Conservation (phyloP, 2,888 invertebrate genomes). For the Arge pagana region DNA sequence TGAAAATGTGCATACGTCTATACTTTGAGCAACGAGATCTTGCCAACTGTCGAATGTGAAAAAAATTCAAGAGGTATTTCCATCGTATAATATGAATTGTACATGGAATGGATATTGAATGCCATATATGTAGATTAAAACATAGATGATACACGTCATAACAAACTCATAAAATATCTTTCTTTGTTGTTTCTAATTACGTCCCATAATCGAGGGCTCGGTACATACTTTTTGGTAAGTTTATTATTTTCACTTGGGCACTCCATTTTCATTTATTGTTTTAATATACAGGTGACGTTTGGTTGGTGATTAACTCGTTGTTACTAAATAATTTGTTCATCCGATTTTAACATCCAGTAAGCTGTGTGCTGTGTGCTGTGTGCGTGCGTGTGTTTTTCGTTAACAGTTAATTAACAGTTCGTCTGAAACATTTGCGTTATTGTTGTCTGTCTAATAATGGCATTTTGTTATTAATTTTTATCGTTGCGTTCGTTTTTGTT, state of each 20-base stretch:
- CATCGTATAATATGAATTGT: conserved; percentile 7
- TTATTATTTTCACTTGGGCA: conserved; percentile 32
- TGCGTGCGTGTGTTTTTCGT: too few relatives aligned
- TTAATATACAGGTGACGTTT: conserved; percentile 21
- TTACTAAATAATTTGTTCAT: conserved; percentile 10
- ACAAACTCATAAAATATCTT: conserved; percentile 51
- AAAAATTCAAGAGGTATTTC: too few relatives aligned
- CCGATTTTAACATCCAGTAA: neutral
- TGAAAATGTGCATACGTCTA: too few relatives aligned
- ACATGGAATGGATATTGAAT: conserved; percentile 6
- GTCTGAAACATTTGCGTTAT: too few relatives aligned
- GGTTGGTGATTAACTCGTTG: conserved; percentile 14
- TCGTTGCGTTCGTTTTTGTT: conserved; percentile 8
- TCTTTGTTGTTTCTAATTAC: conserved; percentile 56
- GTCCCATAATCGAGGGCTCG: conserved; percentile 55
- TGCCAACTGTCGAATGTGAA: too few relatives aligned
- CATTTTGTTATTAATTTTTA: conserved; percentile 14
- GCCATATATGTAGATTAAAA: conserved; percentile 7
- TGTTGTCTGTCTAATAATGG: conserved; percentile 12
- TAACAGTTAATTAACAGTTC: too few relatives aligned
- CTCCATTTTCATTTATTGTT: conserved; percentile 22
- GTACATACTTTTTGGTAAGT: conserved; percentile 55
- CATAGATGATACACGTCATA: conserved; percentile 20
- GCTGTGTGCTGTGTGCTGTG: too few relatives aligned
- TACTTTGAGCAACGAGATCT: too few relatives aligned